These are phyloP conservation scores for Potorous gilbertii DNA, from an alignment of 2,797 vertebrate species.

Conservation along the genomic window DNA sequence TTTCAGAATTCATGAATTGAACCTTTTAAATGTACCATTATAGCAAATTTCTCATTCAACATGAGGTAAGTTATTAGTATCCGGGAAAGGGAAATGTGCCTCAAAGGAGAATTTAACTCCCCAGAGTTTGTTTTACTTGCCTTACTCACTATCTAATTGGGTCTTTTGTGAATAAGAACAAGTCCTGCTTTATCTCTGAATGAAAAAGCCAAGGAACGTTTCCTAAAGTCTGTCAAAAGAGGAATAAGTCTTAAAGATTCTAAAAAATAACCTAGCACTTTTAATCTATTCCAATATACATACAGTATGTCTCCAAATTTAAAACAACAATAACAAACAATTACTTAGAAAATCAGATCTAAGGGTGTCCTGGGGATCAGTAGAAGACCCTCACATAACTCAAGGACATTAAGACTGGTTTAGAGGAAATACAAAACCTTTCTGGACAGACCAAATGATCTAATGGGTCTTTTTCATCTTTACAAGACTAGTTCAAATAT, in stretches of 20 bases:
- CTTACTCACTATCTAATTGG: slow-evolving; percentile 37
- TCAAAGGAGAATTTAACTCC: slow-evolving; percentile 47
- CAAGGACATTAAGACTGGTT: neutral
- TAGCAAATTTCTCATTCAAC: slow-evolving; percentile 51
- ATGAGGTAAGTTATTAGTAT: slow-evolving; percentile 36
- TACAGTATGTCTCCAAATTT: slow-evolving; percentile 42
- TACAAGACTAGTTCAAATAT: neutral
- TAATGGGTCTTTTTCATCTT: slow-evolving; percentile 13
- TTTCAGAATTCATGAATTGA: slow-evolving; percentile 30
- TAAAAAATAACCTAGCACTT: slow-evolving; percentile 45
- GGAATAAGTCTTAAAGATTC: slow-evolving; percentile 42
- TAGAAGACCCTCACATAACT: neutral
- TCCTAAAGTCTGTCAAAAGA: slow-evolving; percentile 35
- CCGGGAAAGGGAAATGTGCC: slow-evolving; percentile 32
- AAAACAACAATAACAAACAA: neutral
- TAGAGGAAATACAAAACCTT: slow-evolving; percentile 36
- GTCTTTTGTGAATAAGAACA: slow-evolving; percentile 61
- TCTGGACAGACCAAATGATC: slow-evolving; percentile 1
- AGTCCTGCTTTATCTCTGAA: slow-evolving; percentile 26
- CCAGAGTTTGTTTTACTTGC: slow-evolving; percentile 42
- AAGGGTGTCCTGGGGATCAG: slow-evolving; percentile 3
- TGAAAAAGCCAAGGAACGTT: slow-evolving; percentile 25
- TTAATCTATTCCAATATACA: slow-evolving; percentile 33
- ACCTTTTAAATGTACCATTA: neutral
- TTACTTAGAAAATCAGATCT: slow-evolving; percentile 4